Base-by-base conservation (phyloP, 2,888 invertebrate genomes). In the Chromoteleia sp. region DNA sequence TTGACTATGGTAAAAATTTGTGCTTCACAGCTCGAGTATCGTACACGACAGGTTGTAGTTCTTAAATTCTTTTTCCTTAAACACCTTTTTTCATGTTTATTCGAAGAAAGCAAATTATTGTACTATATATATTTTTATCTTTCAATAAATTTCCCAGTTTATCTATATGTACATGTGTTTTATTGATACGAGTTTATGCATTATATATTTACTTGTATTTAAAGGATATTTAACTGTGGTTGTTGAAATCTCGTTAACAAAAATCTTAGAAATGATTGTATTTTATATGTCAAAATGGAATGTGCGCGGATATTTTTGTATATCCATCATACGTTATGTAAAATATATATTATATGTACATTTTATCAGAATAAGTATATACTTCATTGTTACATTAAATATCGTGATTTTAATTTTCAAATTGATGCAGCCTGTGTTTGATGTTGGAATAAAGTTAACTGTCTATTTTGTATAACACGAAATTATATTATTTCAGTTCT, bases 61-160 rank as follows among this genome's bases (percentile, higher is more conserved):
- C 84, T 86, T 85, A 83, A 85, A 85, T 86, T 36, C 67, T 21
- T 79, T 71, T 85, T 67, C 81, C 82, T 85, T 84, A 84, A 74
- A 81, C 79, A 84, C 74, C 2, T 84, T 84, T 77, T 77, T 86
- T 82, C 59, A 84, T 85, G 82, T 84, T 84, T 83, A 86, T 84
- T 85, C 82, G 82, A 41, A 70, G 29, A 10, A 56, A 65, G 39
- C 85, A 84, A 82, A 86, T 86, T 85, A 83, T 81, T 84, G 82
- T 81, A 89, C 83, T 85, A 88, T 88, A 89, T 87, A 88, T 89
- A 89, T 88, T 87, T 87, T 89, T 87, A 85, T 87, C 86, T 88
- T 87, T 88, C 87, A 89, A 89, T 84, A 85, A 86, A 84, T 84
- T 85, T 85, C 81, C 79, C 85, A 85, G 76, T 85, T 84, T 84